Percentiles rank a stretch among this genome's conserved stretches.
Conservation (phyloP, 92 coral and sea anemone species). For the Epizoanthus ramosus region DNA sequence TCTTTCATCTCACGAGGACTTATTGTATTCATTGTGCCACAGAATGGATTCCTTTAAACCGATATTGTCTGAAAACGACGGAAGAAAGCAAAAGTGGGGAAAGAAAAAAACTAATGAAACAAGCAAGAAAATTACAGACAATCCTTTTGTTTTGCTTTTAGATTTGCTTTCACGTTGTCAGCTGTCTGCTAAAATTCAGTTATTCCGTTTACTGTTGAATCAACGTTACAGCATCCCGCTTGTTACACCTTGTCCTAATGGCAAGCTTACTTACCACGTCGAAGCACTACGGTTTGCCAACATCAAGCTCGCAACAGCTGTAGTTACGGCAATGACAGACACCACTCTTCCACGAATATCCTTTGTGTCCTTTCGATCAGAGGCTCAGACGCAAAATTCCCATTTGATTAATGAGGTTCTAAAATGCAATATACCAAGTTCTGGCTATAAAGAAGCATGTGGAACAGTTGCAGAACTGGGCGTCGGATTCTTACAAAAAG, state of each 20-base stretch:
- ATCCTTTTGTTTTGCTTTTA: background rate
- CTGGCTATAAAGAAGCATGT: background rate
- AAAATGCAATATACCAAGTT: background rate
- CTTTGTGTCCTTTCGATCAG: background rate
- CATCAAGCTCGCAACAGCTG: background rate
- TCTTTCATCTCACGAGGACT: no score
- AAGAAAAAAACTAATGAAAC: no score
- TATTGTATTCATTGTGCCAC: no score
- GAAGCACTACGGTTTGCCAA: background rate
- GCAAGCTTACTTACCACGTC: background rate
- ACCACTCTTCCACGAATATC: background rate
- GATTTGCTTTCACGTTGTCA: background rate
- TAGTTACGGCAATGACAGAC: background rate
- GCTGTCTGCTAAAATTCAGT: background rate
- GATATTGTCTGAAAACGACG: no score
- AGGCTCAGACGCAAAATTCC: background rate
- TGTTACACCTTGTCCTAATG: background rate
- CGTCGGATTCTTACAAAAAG: background rate
- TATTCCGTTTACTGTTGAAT: background rate
- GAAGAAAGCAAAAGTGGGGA: no score
- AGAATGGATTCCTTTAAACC: no score
- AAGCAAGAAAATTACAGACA: background rate
- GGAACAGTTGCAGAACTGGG: background rate
- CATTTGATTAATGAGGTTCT: background rate
- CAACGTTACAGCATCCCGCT: background rate